These are phyloP conservation scores for Drosophila anomalata DNA, from an alignment of 2,888 invertebrate species.

Conservation along the genomic window DNA sequence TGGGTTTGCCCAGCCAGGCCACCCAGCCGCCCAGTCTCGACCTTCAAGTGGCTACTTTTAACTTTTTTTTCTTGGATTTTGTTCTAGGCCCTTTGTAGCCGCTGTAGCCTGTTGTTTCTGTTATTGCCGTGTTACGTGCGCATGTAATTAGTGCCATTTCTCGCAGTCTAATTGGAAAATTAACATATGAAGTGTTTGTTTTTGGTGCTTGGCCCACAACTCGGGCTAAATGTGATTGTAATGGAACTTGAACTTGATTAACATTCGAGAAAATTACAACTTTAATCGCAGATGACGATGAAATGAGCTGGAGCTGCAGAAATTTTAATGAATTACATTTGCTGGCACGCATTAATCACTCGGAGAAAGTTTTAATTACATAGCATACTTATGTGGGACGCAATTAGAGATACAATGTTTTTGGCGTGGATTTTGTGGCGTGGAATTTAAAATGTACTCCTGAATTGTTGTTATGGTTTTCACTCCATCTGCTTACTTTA, in stretches of 20 bases:
- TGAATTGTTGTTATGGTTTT: conserved; percentile 12
- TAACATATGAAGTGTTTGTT: conserved; percentile 79
- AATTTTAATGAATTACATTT: not conserved
- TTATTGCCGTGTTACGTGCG: conserved; percentile 57
- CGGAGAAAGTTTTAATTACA: not conserved
- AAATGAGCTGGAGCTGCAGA: not conserved
- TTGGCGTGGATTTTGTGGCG: not conserved
- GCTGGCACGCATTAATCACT: not conserved
- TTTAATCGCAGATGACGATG: conserved; percentile 9
- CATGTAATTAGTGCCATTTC: conserved; percentile 78
- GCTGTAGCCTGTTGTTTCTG: conserved; percentile 13
- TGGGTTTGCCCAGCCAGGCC: conserved; percentile 16
- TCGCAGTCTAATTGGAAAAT: conserved; percentile 77
- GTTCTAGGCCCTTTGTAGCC: conserved; percentile 19
- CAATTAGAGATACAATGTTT: not conserved
- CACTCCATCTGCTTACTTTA: conserved; percentile 26
- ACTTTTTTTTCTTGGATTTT: conserved; percentile 46
- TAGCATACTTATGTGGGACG: not conserved
- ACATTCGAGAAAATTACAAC: conserved; percentile 31
- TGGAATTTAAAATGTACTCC: conserved; percentile 2
- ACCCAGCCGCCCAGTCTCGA: conserved; percentile 34
- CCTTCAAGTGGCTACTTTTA: conserved; percentile 76
- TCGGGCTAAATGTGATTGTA: conserved; percentile 28
- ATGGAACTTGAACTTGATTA: conserved; percentile 40
- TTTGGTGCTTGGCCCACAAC: conserved; percentile 35